These are phyloP conservation scores for Parthenolecanium corni DNA, from an alignment of 2,888 invertebrate species.

Conservation along the genomic window DNA sequence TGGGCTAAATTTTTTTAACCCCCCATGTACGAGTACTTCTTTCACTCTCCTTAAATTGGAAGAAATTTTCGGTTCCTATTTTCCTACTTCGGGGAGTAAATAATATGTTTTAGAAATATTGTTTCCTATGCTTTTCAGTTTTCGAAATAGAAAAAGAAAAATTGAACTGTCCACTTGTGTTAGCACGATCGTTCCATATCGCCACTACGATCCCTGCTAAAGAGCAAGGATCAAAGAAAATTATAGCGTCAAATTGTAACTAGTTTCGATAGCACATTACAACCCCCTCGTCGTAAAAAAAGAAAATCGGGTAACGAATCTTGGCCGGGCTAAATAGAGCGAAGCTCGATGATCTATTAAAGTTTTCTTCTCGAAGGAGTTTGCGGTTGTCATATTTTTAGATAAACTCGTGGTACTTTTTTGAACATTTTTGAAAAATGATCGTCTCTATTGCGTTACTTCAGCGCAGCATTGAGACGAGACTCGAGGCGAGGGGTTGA, in stretches of 20 bases:
- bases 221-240: background rate
- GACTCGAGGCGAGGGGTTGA: background rate
- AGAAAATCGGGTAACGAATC: background rate
- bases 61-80: no score
- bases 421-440: constrained; percentile 28
- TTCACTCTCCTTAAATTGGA: no score
- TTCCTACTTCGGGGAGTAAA: no score
- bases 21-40: no score
- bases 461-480: background rate
- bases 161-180: no score
- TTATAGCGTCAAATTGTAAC: constrained; percentile 4
- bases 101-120: no score
- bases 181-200: no score
- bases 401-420: constrained; percentile 24
- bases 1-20: no score
- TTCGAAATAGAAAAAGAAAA: no score
- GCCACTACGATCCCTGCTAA: no score
- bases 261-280: background rate
- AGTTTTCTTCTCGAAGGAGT: constrained; percentile 15
- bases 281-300: background rate
- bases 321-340: constrained; percentile 17
- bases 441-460: constrained; percentile 26
- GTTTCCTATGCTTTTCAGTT: no score
- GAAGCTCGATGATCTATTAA: constrained; percentile 27
- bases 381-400: constrained; percentile 28